phyloP scores from a whole-genome alignment of 2,797 vertebrate genomes.

The Phaenicophaeus curvirostris region DNA sequence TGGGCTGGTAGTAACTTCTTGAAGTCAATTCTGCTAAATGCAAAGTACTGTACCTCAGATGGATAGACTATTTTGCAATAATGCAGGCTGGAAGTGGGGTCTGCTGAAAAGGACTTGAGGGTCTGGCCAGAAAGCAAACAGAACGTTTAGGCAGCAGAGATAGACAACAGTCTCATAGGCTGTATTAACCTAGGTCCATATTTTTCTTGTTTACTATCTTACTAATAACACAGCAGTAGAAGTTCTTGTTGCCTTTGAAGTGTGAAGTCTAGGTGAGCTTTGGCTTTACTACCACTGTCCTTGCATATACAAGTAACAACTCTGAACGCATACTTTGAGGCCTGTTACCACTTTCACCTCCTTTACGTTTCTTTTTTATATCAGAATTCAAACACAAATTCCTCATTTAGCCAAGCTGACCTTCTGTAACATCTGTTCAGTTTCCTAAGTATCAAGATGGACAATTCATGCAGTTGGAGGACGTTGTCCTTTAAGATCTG shows the following conservation, averaged over 20 bases:
- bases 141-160: background rate
- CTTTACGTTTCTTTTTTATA: background rate
- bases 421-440: background rate
- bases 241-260: background rate
- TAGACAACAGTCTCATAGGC: background rate
- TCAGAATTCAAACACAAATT: background rate
- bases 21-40: background rate
- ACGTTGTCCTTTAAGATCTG: background rate
- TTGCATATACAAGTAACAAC: background rate
- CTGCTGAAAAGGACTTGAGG: background rate
- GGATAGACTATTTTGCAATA: background rate
- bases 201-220: background rate
- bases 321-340: background rate
- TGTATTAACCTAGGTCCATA: background rate
- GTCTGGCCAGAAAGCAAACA: background rate
- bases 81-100: background rate
- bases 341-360: background rate
- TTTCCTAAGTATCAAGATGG: background rate
- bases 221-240: background rate
- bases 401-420: background rate
- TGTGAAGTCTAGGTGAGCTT: background rate
- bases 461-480: background rate
- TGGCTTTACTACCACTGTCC: background rate
- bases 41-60: background rate
- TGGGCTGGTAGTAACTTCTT: background rate